Conservation (phyloP, 2,113 vertebrate genomes). For the Orthochromis malagaraziensis region DNA sequence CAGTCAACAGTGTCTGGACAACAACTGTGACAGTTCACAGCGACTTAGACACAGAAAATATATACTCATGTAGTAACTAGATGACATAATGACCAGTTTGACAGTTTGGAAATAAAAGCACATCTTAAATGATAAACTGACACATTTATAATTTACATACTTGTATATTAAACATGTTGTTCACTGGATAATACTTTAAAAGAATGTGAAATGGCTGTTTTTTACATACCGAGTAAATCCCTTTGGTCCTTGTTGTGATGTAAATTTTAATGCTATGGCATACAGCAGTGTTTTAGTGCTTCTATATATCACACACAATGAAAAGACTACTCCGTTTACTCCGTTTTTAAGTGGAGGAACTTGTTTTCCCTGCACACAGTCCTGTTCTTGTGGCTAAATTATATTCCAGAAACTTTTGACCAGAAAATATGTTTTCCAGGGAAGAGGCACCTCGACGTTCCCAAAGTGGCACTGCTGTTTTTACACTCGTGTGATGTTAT, state of each 20-base stretch:
- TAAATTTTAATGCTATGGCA: neutral
- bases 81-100: neutral
- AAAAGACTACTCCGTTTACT: neutral
- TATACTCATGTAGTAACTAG: neutral
- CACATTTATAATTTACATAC: neutral
- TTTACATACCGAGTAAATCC: rapidly evolving
- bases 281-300: neutral
- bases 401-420: neutral
- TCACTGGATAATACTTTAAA: neutral
- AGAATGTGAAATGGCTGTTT: neutral
- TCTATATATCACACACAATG: neutral
- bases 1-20: neutral
- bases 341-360: neutral
- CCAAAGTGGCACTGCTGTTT: neutral
- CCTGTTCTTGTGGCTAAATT: neutral
- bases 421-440: neutral
- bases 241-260: neutral
- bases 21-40: neutral
- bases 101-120: neutral
- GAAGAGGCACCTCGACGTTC: neutral
- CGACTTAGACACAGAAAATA: neutral
- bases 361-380: neutral
- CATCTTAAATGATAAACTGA: neutral
- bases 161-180: neutral
- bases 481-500: neutral